phyloP scores from a whole-genome alignment of 1,140 invertebrate genomes.

The Procambarus virginalis region DNA sequence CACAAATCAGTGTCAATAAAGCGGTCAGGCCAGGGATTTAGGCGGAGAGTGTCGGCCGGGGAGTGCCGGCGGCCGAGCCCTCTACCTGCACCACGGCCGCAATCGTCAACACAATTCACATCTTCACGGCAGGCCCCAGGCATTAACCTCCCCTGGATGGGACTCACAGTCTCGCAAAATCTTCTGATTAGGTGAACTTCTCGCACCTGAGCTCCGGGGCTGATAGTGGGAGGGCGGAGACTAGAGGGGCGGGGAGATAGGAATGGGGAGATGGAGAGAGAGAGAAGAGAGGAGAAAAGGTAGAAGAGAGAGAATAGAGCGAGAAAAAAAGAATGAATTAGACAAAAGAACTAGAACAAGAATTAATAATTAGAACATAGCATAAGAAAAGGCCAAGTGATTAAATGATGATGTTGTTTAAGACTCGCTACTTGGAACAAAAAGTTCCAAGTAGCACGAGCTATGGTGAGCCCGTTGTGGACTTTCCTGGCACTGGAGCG shows the following conservation, averaged over 20 bases:
- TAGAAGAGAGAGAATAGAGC: background rate
- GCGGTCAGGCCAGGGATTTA: background rate
- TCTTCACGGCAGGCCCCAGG: conserved; percentile 40
- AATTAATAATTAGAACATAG: no score
- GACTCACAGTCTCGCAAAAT: conserved; percentile 64
- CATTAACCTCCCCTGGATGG: conserved; percentile 54
- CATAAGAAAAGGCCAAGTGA: background rate
- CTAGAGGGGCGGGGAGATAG: background rate
- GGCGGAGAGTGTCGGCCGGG: background rate
- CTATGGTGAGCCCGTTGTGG: no score
- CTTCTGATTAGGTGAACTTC: conserved; percentile 66
- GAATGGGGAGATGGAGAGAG: background rate
- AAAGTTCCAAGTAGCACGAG: no score
- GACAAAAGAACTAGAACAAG: no score
- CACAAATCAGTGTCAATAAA: background rate
- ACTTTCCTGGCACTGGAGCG: no score
- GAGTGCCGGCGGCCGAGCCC: background rate
- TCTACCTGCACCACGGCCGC: background rate
- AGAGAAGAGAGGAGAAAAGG: background rate
- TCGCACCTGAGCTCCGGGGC: conserved; percentile 57
- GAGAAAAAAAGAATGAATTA: no score
- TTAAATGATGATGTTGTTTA: background rate
- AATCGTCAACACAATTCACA: conserved; percentile 60
- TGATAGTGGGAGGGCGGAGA: background rate
- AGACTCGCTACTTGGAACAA: no score